phyloP scores from a whole-genome alignment of 2,113 vertebrate genomes.

The Cygnus atratus region DNA sequence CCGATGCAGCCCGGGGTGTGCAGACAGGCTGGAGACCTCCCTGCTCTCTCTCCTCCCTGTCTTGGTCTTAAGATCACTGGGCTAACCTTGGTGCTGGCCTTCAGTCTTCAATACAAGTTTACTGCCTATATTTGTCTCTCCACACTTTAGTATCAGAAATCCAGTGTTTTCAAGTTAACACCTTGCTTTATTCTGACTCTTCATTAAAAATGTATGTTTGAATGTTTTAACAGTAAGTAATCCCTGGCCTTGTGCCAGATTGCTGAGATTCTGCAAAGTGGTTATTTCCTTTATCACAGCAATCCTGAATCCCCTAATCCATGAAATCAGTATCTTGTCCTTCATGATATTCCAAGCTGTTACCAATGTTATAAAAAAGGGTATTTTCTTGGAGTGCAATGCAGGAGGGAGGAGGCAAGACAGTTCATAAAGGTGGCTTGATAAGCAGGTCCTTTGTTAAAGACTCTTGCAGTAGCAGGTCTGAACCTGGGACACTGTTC shows the following conservation, averaged over 20 bases:
- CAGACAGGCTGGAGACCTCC: too few relatives aligned
- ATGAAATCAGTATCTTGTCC: neutral
- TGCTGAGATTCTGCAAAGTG: neutral
- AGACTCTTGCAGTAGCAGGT: neutral
- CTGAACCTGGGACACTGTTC: neutral
- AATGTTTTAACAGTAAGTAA: neutral
- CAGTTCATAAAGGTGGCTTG: neutral
- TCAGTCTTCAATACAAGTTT: neutral
- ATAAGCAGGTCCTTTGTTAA: neutral
- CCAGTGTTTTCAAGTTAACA: neutral
- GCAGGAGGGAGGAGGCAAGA: neutral
- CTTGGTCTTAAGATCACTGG: neutral
- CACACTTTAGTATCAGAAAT: neutral
- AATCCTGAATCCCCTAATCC: neutral
- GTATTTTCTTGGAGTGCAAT: neutral
- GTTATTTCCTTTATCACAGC: neutral
- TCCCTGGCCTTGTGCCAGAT: neutral
- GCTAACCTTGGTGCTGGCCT: neutral
- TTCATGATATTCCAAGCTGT: neutral
- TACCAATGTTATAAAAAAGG: neutral
- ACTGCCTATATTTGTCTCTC: neutral
- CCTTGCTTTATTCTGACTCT: neutral
- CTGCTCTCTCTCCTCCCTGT: neutral
- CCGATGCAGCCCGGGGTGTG: neutral
- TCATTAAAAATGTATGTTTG: fast-evolving